Base-by-base conservation (phyloP, 2,113 vertebrate genomes). In the Amblyopsis rosae region DNA sequence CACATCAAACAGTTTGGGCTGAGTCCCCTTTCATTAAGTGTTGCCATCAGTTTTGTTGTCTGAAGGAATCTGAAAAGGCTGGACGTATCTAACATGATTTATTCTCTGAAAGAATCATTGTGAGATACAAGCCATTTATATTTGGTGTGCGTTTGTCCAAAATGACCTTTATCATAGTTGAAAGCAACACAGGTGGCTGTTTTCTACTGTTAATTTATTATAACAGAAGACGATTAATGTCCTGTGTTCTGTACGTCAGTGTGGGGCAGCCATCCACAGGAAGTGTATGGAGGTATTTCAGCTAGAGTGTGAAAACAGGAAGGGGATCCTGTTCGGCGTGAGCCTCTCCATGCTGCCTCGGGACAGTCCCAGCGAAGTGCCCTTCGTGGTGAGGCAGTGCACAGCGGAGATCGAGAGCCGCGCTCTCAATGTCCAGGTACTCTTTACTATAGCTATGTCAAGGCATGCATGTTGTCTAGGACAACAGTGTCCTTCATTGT, bases 211-310 rank as follows among this genome's bases (percentile, higher is more conserved):
- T 41, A 41, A 41, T 3, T 41, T 41, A 5, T 41, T 41, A 0
- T 41, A 41, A 41, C 35, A 41, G 7, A 41, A 41, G 5, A 41
- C 1, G 4, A 9, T 49, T 46, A 7, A 50, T 49, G 9, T 32
- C 6, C 32, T 51, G 10, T 70, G 3, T 57, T n/a, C 13, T 73
- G 47, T 71, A 10, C 16, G 46, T 45, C 81, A 98, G 97, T 99
- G 97, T 56, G 92, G 88, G 41, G 65, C 97, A 77, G 86, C 94
- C 46, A 91, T 97, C 71, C 97, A 99, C 92, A 95, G 95, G 88
- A 97, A 95, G 83, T 99, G 97, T 45, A 92, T 98, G 12, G 96
- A 99, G 74, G 90, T 86, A 12, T 94, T 95, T 68, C 92, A 95
- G 75, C 87, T 93, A 10, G 88, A 93, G 74, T 99, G 97, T 8